phyloP scores from a whole-genome alignment of 2,888 invertebrate genomes.

The Aphodius sticticus region DNA sequence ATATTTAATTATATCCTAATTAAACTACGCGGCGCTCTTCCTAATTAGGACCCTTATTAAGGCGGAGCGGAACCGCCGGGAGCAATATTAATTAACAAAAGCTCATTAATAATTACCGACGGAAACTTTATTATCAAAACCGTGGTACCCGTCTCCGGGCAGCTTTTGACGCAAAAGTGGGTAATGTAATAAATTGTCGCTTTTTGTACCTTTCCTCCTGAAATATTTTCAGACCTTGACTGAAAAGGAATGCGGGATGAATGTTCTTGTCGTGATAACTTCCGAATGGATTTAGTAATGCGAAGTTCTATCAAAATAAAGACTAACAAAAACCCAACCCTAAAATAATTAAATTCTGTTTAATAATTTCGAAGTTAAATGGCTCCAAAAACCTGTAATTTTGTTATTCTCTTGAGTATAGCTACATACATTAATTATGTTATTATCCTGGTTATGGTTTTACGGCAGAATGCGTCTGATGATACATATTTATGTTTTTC shows the following conservation, averaged over 20 bases:
- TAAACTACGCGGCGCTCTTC: conserved; percentile 53
- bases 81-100: conserved; percentile 48
- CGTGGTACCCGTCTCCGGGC: conserved; percentile 24
- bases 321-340: background rate
- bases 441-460: background rate
- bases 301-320: background rate
- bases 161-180: conserved; percentile 13
- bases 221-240: background rate
- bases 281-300: background rate
- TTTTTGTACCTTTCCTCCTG: background rate
- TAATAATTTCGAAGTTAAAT: background rate
- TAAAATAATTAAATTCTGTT: background rate
- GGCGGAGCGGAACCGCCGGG: conserved; percentile 44
- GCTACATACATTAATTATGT: background rate
- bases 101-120: conserved; percentile 48
- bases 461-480: background rate
- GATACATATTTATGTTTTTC: background rate
- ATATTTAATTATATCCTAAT: conserved; percentile 57
- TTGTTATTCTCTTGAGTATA: background rate
- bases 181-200: background rate
- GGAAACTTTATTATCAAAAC: conserved; percentile 35
- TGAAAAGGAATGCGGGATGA: background rate
- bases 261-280: background rate
- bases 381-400: background rate
- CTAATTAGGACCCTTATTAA: conserved; percentile 49